Conservation (phyloP, 2,888 invertebrate genomes). For the Cheilosia soror region DNA sequence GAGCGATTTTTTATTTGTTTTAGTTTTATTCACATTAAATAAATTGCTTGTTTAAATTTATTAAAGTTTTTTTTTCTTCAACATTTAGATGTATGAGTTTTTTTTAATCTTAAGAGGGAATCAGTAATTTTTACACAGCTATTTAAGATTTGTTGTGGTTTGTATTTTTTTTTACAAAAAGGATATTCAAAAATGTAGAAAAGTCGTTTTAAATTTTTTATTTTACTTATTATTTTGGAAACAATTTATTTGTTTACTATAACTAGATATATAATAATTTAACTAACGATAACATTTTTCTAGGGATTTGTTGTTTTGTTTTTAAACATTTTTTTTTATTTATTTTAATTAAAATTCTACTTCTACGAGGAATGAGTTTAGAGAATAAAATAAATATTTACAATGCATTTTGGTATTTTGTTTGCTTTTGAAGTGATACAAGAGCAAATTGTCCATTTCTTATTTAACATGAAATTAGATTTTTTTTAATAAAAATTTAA, state of each 20-base stretch:
- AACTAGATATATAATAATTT: constrained; percentile 65
- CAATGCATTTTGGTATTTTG: constrained; percentile 52
- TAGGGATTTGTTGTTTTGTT: constrained; percentile 40
- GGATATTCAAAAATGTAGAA: constrained; percentile 74
- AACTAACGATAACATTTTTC: constrained; percentile 74
- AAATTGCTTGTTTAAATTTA: constrained; percentile 49
- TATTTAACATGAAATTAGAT: constrained; percentile 5
- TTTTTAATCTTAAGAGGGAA: constrained; percentile 66
- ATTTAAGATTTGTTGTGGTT: constrained; percentile 60
- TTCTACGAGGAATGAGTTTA: constrained; percentile 66
- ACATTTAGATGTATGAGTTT: constrained; percentile 65
- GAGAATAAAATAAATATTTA: constrained; percentile 64
- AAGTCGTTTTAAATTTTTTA: constrained; percentile 57
- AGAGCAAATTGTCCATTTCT: background rate
- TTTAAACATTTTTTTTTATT: constrained; percentile 44
- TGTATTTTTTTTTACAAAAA: constrained; percentile 66
- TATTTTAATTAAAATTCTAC: constrained; percentile 66
- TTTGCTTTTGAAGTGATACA: constrained; percentile 11
- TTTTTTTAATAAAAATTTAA: constrained; percentile 52
- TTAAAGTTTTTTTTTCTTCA: constrained; percentile 42
- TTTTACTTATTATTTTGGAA: constrained; percentile 19
- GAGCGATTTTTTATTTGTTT: constrained; percentile 33
- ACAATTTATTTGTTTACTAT: constrained; percentile 25
- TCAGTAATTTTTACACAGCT: constrained; percentile 68
- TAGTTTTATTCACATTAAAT: constrained; percentile 57